phyloP scores from a whole-genome alignment of 2,888 invertebrate species.

The Eucera pruinosa region DNA sequence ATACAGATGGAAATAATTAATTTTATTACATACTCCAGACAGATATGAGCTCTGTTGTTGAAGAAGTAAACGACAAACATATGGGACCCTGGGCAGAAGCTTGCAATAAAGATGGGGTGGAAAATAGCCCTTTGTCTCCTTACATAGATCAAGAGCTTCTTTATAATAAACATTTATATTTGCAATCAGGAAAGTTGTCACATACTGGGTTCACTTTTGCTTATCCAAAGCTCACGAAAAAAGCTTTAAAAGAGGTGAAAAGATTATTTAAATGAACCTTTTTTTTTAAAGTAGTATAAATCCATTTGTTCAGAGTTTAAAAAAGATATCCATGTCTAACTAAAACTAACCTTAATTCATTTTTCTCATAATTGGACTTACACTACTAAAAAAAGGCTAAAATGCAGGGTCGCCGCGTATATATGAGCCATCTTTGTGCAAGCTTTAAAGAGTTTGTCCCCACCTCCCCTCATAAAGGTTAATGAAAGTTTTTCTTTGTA shows the following conservation, averaged over 20 bases:
- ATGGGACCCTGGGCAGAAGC: slow-evolving; percentile 96
- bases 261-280: too few species aligned
- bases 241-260: slow-evolving; percentile 87
- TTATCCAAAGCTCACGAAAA: slow-evolving; percentile 88
- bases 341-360: too few species aligned
- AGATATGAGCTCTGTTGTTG: slow-evolving; percentile 92
- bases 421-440: too few species aligned
- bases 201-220: slow-evolving; percentile 87
- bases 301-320: too few species aligned
- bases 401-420: too few species aligned
- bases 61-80: slow-evolving; percentile 97
- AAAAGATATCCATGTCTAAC: too few species aligned
- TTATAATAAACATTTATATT: slow-evolving; percentile 91
- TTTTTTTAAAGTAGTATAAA: too few species aligned
- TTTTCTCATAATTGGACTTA: too few species aligned
- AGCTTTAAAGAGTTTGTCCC: too few species aligned
- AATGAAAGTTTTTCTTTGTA: too few species aligned
- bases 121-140: slow-evolving; percentile 95
- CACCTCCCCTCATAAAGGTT: too few species aligned
- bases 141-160: slow-evolving; percentile 93
- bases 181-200: slow-evolving; percentile 89
- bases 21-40: slow-evolving; percentile 85
- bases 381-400: too few species aligned
- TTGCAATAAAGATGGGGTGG: slow-evolving; percentile 90
- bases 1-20: neutral